Base-by-base conservation (phyloP, 2,888 invertebrate species). In the Lordiphosa fenestrarum region DNA sequence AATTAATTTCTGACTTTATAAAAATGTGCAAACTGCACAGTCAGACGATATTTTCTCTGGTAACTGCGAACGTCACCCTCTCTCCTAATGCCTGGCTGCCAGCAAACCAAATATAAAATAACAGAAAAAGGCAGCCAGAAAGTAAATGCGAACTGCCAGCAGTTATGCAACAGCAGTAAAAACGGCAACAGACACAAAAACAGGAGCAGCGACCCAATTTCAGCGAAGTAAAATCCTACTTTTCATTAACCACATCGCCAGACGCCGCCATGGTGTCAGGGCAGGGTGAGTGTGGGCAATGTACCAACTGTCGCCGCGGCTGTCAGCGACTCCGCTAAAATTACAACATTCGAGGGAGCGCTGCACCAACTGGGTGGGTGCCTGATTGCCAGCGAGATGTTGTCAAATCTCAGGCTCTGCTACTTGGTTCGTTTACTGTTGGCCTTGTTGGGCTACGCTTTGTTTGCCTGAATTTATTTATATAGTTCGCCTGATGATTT, bases 211-310 rank as follows among this genome's bases (percentile, higher is more conserved):
- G 76, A 83, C 84, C 77, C 84, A 77, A 80, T 80, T 77, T 60
- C 61, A 47, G 44, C 59, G 40, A 63, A 65, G 73, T 69, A 76
- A 80, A 83, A 72, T 73, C 77, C 60, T 64, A 56, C 70, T 60
- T 61, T 77, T 77, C 76, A 83, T 83, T 83, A 83, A 83, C 84
- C 75, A 69, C 66, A 69, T 57, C 53, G 61, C 64, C 83, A 75
- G 75, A 78, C 76, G 30, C 33, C 9, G 62, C 25, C 42, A 30
- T 21, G n/a, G 39, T 41, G 23, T 15, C 42, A 30, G 4, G 25
- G n/a, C 15, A 9, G 19, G 12, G 37, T n/a, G 37, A 12, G 19
- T 5, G 15, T 12, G 5, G 10, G 13, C 30, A 6, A 53, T 38
- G 42, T 38, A 53, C 52, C 38, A 62, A 57, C 52, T 63, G 67